Percentiles rank a stretch among this genome's conserved stretches.
Conservation (phyloP, 2,888 invertebrate species). For the Panzeria rudis region DNA sequence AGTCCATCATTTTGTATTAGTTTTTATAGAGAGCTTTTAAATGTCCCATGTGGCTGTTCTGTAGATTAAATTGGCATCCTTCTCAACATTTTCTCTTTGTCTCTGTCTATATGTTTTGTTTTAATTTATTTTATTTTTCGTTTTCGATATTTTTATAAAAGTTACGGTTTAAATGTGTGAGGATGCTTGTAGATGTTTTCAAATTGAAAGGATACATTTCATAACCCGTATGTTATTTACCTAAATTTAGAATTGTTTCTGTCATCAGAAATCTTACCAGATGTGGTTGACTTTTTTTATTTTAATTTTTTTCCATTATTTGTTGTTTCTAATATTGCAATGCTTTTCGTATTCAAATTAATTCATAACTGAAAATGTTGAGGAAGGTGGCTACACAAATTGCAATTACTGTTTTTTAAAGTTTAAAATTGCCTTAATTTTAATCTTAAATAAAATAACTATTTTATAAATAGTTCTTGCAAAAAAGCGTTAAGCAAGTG, state of each 20-base stretch:
- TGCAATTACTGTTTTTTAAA: too few relatives aligned
- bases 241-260: conserved; percentile 55
- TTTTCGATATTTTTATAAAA: conserved; percentile 45
- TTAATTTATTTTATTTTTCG: conserved; percentile 52
- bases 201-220: conserved; percentile 46
- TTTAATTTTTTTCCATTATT: neutral
- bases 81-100: conserved; percentile 73
- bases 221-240: conserved; percentile 61
- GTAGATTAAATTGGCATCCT: conserved; percentile 83
- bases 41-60: conserved; percentile 81
- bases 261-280: conserved; percentile 55
- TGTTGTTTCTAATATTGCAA: neutral
- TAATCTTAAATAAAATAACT: too few relatives aligned
- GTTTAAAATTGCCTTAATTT: too few relatives aligned
- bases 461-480: too few relatives aligned
- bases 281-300: conserved; percentile 28
- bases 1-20: conserved; percentile 64
- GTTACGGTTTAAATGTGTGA: neutral
- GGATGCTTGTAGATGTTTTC: conserved; percentile 1
- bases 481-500: too few relatives aligned
- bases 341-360: conserved; percentile 17
- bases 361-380: neutral
- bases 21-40: conserved; percentile 73
- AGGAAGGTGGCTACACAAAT: neutral
- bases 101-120: conserved; percentile 39